phyloP scores from a whole-genome alignment of 2,113 vertebrate genomes.

The Neopipo cinnamomea region DNA sequence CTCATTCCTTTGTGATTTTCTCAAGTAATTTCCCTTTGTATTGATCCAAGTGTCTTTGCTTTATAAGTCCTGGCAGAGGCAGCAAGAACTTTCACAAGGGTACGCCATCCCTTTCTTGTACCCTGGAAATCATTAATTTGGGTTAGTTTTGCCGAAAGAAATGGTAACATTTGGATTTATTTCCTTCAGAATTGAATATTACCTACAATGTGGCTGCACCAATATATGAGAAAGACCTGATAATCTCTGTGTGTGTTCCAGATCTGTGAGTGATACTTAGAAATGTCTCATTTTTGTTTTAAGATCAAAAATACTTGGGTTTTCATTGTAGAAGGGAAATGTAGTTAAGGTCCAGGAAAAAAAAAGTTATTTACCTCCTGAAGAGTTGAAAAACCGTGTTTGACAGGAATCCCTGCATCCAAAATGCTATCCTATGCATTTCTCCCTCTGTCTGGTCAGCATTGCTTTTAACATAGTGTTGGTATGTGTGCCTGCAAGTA shows the following conservation, averaged over 20 bases:
- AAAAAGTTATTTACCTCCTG: neutral
- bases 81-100: neutral
- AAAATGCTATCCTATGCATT: neutral
- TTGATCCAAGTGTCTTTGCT: conserved; percentile 3
- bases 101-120: neutral
- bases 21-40: conserved; percentile 9
- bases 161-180: neutral
- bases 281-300: neutral
- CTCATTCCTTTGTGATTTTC: neutral
- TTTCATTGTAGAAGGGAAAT: neutral
- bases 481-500: neutral
- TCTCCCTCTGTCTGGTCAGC: neutral
- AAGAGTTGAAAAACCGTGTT: neutral
- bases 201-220: neutral
- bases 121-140: neutral
- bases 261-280: neutral
- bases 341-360: neutral
- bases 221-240: neutral
- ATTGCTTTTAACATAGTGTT: neutral
- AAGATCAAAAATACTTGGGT: neutral
- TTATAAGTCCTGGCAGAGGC: neutral
- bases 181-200: neutral
- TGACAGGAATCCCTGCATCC: neutral
- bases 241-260: neutral
- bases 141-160: neutral